Evolutionary conservation across 2,888 invertebrate species (phyloP).

Genomic region (Lasiommata megera): DNA sequence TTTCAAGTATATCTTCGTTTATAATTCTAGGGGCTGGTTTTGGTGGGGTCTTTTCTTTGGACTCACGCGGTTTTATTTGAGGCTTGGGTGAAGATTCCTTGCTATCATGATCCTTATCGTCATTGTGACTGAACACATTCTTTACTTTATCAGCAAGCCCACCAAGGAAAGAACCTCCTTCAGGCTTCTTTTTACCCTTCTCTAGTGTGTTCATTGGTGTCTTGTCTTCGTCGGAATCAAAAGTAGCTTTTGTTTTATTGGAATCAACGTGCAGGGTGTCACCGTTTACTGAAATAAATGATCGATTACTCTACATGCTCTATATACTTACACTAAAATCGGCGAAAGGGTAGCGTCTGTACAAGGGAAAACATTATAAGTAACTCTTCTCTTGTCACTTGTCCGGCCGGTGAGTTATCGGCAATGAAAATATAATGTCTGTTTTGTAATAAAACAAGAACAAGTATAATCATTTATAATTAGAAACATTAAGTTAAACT

Average conservation of each 20-base stretch:
- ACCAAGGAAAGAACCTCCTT: slow-evolving; percentile 64
- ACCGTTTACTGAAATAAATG: slow-evolving; percentile 62
- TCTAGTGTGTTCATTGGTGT: slow-evolving; percentile 79
- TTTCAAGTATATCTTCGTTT: slow-evolving; percentile 68
- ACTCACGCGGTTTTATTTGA: slow-evolving; percentile 54
- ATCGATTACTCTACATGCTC: slow-evolving; percentile 28
- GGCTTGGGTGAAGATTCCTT: slow-evolving; percentile 58
- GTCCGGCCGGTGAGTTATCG: not conserved
- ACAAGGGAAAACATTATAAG: slow-evolving; percentile 21
- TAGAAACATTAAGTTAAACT: not conserved
- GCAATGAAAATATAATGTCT: not conserved
- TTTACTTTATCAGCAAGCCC: slow-evolving; percentile 68
- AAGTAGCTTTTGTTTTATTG: slow-evolving; percentile 78
- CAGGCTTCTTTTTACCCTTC: slow-evolving; percentile 72
- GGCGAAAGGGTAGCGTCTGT: slow-evolving; percentile 23
- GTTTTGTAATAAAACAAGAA: not conserved
- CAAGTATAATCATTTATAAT: not conserved
- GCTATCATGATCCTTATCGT: slow-evolving; percentile 57
- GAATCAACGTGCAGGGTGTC: slow-evolving; percentile 70
- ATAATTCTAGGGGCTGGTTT: slow-evolving; percentile 72
- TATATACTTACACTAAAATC: slow-evolving; percentile 29
- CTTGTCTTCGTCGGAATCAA: slow-evolving; percentile 80
- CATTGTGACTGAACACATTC: slow-evolving; percentile 67
- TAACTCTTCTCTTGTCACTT: slow-evolving; percentile 4
- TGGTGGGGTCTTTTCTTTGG: slow-evolving; percentile 60